A percentile compares a stretch with the other conserved stretches of the same genome.
Conservation (phyloP, 2,797 vertebrate species). For the Mormyrus proboscirostris region DNA sequence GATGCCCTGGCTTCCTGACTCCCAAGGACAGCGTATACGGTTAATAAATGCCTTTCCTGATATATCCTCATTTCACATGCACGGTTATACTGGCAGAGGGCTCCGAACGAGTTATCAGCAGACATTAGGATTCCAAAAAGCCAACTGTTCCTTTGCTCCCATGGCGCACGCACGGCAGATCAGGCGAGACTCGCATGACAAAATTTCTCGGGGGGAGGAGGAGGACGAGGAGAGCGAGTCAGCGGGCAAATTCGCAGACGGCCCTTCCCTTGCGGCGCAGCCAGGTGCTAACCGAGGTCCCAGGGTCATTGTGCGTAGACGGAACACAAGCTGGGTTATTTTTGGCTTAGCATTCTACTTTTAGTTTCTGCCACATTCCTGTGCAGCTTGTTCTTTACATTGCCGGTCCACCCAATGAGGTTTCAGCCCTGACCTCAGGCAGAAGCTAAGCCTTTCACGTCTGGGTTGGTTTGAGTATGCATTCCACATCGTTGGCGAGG, state of each 20-base stretch:
- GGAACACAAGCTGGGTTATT: not conserved
- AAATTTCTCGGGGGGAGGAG: not conserved
- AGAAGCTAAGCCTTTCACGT: not conserved
- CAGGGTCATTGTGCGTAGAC: not conserved
- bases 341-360: not conserved
- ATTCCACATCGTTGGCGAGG: not conserved
- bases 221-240: not conserved
- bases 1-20: constrained; percentile 28
- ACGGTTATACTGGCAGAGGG: constrained; percentile 29
- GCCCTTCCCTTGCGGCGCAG: not conserved
- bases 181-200: constrained; percentile 13
- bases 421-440: not conserved
- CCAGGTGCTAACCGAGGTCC: not conserved
- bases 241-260: not conserved
- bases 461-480: not conserved
- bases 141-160: constrained; percentile 29
- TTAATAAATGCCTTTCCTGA: constrained; percentile 37
- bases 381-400: not conserved
- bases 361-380: not conserved
- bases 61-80: constrained; percentile 47
- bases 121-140: constrained; percentile 42
- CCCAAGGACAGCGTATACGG: constrained; percentile 35
- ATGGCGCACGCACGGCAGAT: not conserved
- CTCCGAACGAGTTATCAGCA: constrained; percentile 32
- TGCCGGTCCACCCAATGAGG: not conserved